Conservation (phyloP, 2,797 vertebrate species). For the Sorex maritimensis region DNA sequence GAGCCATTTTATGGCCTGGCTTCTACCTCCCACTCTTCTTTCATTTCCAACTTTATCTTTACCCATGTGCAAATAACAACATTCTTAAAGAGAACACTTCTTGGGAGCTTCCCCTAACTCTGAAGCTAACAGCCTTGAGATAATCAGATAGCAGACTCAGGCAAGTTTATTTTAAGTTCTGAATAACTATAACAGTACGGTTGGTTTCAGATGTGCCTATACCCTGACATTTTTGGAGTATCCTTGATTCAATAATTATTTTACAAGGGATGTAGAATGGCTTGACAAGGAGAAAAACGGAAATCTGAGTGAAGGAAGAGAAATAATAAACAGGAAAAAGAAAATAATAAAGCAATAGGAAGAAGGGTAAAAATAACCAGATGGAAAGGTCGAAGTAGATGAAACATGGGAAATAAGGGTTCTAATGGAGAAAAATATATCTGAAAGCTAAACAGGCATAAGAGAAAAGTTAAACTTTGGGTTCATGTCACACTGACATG, state of each 20-base stretch:
- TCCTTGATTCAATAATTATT: slow-evolving; percentile 5
- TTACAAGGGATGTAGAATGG: slow-evolving; percentile 38
- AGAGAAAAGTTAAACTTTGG: slow-evolving; percentile 43
- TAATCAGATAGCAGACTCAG: neutral
- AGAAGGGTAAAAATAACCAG: slow-evolving; percentile 69
- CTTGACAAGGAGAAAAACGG: slow-evolving; percentile 44
- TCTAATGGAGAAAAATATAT: neutral
- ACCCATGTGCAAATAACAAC: neutral
- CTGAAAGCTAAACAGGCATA: neutral
- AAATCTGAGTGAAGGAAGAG: slow-evolving; percentile 60
- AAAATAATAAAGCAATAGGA: slow-evolving; percentile 71
- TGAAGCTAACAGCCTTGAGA: neutral
- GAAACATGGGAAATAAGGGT: slow-evolving; percentile 6
- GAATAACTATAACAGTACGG: neutral
- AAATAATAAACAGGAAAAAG: slow-evolving; percentile 74
- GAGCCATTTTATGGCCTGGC: rapidly evolving
- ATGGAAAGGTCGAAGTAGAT: slow-evolving; percentile 30
- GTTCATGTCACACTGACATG: neutral
- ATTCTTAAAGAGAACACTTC: neutral
- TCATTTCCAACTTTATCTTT: neutral
- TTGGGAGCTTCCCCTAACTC: neutral
- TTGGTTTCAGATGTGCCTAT: slow-evolving; percentile 20
- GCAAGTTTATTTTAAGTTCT: slow-evolving; percentile 51
- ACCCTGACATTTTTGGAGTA: neutral
- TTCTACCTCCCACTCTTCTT: neutral